phyloP scores from a whole-genome alignment of 2,888 invertebrate genomes.

The Belgica antarctica region DNA sequence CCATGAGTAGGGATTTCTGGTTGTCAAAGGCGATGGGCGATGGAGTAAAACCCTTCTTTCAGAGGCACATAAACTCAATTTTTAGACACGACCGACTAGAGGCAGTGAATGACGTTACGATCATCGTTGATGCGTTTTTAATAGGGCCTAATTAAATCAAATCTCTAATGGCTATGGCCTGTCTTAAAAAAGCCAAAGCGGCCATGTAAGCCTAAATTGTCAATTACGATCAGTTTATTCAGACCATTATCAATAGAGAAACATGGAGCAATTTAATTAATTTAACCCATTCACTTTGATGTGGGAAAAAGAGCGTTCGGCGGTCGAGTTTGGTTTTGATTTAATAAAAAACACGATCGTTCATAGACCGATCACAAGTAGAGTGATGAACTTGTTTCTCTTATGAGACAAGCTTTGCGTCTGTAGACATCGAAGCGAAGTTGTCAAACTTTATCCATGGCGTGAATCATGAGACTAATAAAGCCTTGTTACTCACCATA shows the following conservation, averaged over 20 bases:
- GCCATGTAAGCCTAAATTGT: neutral
- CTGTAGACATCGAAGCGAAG: too few species aligned
- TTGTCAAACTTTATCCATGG: neutral
- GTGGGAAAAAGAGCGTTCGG: slow-evolving; percentile 11
- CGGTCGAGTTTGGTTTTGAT: too few species aligned
- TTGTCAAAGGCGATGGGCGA: too few species aligned
- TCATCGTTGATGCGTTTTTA: slow-evolving; percentile 41
- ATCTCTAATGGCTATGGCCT: neutral
- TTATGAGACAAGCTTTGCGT: too few species aligned
- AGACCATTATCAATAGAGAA: slow-evolving; percentile 27
- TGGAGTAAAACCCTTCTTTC: too few species aligned
- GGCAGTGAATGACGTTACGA: too few species aligned
- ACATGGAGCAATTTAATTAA: slow-evolving; percentile 38
- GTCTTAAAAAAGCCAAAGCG: neutral
- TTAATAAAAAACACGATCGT: neutral
- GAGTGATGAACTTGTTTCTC: too few species aligned
- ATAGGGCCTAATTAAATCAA: slow-evolving; percentile 40
- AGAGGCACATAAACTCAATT: too few species aligned
- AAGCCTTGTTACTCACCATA: slow-evolving; percentile 81
- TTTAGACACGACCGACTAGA: too few species aligned
- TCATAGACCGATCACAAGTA: too few species aligned
- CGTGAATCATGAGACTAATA: too few species aligned
- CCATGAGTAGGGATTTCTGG: too few species aligned
- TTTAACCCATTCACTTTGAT: slow-evolving; percentile 38
- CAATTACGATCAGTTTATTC: slow-evolving; percentile 28